phyloP scores from a whole-genome alignment of 1,140 invertebrate genomes.

The Zaprionus ornatus region DNA sequence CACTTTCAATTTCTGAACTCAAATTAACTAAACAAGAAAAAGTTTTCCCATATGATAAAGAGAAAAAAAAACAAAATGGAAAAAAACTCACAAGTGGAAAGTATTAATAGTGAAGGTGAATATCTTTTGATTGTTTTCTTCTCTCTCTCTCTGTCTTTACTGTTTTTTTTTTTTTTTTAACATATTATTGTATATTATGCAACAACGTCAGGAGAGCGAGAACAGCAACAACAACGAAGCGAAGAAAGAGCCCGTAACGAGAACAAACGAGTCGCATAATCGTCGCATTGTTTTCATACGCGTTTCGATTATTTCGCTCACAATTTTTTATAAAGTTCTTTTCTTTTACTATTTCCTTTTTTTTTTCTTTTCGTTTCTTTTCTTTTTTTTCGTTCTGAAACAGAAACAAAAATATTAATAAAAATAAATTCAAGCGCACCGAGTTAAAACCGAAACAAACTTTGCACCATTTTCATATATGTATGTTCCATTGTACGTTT shows the following conservation, averaged over 20 bases:
- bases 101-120: neutral
- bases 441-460: constrained; percentile 84
- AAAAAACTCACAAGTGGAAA: neutral
- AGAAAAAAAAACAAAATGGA: neutral
- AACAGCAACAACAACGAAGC: constrained; percentile 24
- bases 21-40: neutral
- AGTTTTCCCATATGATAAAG: neutral
- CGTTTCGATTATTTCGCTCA: constrained; percentile 27
- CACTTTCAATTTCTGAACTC: neutral
- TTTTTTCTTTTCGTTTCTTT: constrained; percentile 43
- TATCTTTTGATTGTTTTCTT: neutral
- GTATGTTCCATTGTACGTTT: constrained; percentile 35
- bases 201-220: constrained; percentile 25
- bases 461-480: constrained; percentile 77
- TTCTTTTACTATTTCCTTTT: constrained; percentile 17
- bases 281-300: constrained; percentile 54
- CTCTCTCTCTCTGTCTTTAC: neutral
- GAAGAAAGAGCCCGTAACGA: neutral
- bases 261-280: constrained; percentile 50
- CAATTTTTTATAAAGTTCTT: constrained; percentile 26
- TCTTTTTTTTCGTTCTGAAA: constrained; percentile 31
- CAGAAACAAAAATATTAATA: constrained; percentile 56
- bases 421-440: constrained; percentile 83
- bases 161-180: too few species aligned
- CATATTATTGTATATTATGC: too few species aligned